phyloP scores from a whole-genome alignment of 2,888 invertebrate species.

The Cotesia congregata region DNA sequence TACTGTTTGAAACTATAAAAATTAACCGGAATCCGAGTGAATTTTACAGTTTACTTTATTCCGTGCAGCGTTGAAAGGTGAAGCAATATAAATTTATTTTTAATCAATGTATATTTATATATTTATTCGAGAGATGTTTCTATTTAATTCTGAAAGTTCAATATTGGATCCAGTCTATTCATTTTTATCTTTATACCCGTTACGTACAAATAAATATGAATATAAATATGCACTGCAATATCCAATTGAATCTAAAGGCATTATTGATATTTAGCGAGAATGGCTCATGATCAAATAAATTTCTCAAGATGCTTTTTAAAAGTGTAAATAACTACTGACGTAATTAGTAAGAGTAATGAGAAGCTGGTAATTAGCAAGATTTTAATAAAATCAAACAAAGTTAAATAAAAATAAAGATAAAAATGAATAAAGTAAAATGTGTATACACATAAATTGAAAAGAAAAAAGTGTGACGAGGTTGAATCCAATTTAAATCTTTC shows the following conservation, averaged over 20 bases:
- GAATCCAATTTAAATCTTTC: conserved; percentile 7
- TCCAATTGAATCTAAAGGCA: not conserved
- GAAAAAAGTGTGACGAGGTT: not conserved
- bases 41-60: too few species aligned
- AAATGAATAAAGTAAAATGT: not conserved
- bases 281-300: conserved; percentile 20
- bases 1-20: too few species aligned
- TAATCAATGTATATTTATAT: not conserved
- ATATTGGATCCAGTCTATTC: not conserved
- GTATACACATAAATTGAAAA: not conserved
- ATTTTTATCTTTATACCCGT: not conserved
- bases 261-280: not conserved
- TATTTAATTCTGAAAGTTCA: not conserved
- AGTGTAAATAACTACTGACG: conserved; percentile 22
- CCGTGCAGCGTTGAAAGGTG: too few species aligned
- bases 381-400: conserved; percentile 8
- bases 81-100: not conserved
- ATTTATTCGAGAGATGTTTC: not conserved
- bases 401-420: not conserved
- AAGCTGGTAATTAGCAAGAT: conserved; percentile 22
- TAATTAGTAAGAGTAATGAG: conserved; percentile 22
- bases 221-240: not conserved
- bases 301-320: conserved; percentile 23
- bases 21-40: too few species aligned
- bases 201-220: not conserved